Percentiles rank a stretch among this genome's conserved stretches.
Conservation (phyloP, 2,797 vertebrate species). For the Halcyon leucocephala region DNA sequence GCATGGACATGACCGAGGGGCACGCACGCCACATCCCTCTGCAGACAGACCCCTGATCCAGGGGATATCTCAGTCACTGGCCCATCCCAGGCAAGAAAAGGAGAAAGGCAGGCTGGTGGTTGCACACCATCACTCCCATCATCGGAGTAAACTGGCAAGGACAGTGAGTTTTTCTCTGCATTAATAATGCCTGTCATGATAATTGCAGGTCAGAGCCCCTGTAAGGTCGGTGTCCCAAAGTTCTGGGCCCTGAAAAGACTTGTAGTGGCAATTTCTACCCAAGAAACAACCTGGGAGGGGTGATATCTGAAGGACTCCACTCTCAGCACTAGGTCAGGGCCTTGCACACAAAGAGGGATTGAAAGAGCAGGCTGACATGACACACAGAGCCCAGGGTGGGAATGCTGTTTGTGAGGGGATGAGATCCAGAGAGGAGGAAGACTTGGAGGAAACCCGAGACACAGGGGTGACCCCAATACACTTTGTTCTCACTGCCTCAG, state of each 20-base stretch:
- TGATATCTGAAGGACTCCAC: neutral
- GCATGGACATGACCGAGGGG: neutral
- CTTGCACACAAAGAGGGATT: neutral
- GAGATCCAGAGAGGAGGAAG: neutral
- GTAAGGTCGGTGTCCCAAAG: accelerated
- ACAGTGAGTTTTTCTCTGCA: neutral
- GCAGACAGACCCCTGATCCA: neutral
- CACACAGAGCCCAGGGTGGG: neutral
- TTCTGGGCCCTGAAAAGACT: neutral
- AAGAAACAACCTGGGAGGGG: neutral
- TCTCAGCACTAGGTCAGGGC: neutral
- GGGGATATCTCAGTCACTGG: neutral
- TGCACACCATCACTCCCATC: neutral
- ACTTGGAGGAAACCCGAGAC: neutral
- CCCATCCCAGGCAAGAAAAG: neutral
- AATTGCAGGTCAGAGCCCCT: neutral
- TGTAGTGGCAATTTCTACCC: neutral
- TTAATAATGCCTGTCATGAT: neutral
- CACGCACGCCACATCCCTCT: neutral
- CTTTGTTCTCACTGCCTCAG: neutral
- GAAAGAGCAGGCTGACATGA: neutral
- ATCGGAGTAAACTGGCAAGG: neutral
- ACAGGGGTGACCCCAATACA: neutral
- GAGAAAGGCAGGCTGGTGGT: neutral
- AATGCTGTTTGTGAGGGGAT: neutral